These are phyloP conservation scores for Momotus momota DNA, from an alignment of 2,797 vertebrate species.

Conservation along the genomic window DNA sequence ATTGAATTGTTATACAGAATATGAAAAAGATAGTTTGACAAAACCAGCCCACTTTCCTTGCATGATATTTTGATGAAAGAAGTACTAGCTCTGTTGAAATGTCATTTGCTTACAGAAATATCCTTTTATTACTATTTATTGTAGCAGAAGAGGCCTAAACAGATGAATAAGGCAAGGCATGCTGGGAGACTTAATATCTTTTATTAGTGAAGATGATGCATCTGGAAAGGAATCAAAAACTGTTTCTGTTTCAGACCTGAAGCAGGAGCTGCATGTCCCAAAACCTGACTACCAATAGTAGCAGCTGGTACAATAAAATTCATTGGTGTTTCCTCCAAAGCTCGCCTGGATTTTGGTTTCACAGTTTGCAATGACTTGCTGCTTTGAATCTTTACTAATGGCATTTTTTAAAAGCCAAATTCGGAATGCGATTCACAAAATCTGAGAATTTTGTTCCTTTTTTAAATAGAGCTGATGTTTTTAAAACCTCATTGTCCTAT, in stretches of 20 bases:
- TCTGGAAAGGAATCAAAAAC: conserved; percentile 17
- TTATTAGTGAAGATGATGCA: conserved; percentile 22
- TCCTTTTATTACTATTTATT: neutral
- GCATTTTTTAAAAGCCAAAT: neutral
- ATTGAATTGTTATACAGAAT: neutral
- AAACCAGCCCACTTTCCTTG: neutral
- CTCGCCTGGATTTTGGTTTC: neutral
- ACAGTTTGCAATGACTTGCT: neutral
- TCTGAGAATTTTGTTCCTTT: neutral
- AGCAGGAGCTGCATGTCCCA: neutral
- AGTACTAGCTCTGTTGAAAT: neutral
- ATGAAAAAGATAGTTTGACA: neutral
- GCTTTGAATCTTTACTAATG: neutral
- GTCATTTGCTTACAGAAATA: conserved; percentile 15
- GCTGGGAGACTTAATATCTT: neutral
- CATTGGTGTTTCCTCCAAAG: neutral
- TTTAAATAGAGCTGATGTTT: neutral
- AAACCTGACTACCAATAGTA: neutral
- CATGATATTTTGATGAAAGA: neutral
- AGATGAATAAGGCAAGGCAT: neutral
- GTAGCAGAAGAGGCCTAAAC: neutral
- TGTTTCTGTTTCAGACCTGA: conserved; percentile 2
- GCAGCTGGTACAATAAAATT: neutral
- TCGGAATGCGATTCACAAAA: neutral
- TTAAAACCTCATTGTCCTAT: neutral